Evolutionary conservation across 2,797 vertebrate genomes (phyloP).

Genomic region (Acropternis orthonyx): DNA sequence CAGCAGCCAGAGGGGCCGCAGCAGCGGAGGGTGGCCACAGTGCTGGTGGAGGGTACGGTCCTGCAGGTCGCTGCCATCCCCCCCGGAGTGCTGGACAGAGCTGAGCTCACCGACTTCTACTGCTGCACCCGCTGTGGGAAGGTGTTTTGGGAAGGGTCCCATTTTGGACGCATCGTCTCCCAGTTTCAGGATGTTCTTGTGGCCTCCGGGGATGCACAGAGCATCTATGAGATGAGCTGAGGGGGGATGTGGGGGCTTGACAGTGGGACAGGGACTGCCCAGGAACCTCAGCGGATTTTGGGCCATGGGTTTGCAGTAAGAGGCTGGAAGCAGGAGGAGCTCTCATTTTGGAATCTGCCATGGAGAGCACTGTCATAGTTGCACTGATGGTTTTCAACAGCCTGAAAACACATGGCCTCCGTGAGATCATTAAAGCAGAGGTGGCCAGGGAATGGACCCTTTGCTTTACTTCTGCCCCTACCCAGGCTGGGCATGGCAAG

Average conservation of each 20-base stretch:
- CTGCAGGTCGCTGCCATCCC: slow-evolving; percentile 80
- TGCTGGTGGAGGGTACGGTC: slow-evolving; percentile 61
- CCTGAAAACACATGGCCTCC: neutral
- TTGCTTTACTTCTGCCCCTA: neutral
- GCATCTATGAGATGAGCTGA: neutral
- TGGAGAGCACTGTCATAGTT: neutral
- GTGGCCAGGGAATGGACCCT: neutral
- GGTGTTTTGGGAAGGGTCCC: slow-evolving; percentile 92
- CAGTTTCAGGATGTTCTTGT: slow-evolving; percentile 81
- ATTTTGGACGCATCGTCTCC: slow-evolving; percentile 76
- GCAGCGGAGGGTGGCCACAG: slow-evolving; percentile 37
- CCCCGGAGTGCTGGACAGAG: slow-evolving; percentile 72
- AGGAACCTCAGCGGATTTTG: neutral
- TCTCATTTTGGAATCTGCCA: neutral
- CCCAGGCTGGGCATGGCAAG: neutral
- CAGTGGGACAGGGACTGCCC: rapidly evolving
- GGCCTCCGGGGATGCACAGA: neutral
- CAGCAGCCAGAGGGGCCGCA: slow-evolving; percentile 55
- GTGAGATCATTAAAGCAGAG: slow-evolving; percentile 10
- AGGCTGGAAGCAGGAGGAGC: neutral
- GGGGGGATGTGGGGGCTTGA: rapidly evolving
- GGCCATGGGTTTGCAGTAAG: neutral
- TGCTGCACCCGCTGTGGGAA: slow-evolving; percentile 86
- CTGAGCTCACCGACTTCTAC: slow-evolving; percentile 78
- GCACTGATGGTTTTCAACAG: neutral